Conservation (phyloP, 2,113 vertebrate genomes). For the Chamaea fasciata region DNA sequence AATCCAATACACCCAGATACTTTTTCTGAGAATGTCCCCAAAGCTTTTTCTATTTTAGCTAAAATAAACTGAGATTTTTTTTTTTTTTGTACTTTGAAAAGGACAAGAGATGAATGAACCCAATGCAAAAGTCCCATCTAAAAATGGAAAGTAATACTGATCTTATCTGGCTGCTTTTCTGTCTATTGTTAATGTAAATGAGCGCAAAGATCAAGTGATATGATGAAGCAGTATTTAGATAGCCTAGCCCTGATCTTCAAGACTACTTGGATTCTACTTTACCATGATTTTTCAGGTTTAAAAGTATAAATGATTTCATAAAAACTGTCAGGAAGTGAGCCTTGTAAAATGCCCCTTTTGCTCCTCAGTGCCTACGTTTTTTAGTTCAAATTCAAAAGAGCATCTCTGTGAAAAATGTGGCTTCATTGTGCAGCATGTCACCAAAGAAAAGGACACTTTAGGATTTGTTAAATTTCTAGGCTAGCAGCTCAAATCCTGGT, state of each 20-base stretch:
- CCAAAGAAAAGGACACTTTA: conserved; percentile 27
- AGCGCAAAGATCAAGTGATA: neutral
- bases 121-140: neutral
- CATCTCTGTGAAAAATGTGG: neutral
- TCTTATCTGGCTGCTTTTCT: neutral
- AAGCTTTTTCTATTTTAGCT: neutral
- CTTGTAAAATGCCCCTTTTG: neutral
- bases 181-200: neutral
- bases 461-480: conserved; percentile 8
- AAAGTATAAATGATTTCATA: neutral
- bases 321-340: neutral
- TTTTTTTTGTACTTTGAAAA: neutral
- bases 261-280: neutral
- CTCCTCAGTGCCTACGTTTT: neutral
- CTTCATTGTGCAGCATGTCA: neutral
- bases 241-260: neutral
- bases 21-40: neutral
- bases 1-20: accelerated
- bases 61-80: neutral
- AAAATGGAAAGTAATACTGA: neutral
- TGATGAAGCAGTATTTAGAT: neutral
- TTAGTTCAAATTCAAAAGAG: neutral
- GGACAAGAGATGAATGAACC: neutral
- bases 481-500: neutral
- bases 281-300: neutral